phyloP scores from a whole-genome alignment of 92 coral and sea anemone species.

The Anthopleura xanthogrammica region DNA sequence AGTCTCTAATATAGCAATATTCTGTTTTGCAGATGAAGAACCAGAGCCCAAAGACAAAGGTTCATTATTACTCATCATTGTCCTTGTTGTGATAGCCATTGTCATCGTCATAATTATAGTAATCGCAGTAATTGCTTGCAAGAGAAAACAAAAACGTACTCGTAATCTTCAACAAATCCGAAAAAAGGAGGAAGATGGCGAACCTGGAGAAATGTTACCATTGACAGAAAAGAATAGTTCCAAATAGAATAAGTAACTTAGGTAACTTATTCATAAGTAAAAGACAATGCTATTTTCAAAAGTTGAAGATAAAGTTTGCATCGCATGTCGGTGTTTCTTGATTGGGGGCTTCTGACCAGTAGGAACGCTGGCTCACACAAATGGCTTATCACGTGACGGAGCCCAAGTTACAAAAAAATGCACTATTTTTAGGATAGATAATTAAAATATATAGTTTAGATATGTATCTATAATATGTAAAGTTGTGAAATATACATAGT shows the following conservation, averaged over 20 bases:
- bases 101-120: neutral
- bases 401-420: too few relatives aligned
- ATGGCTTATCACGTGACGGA: too few relatives aligned
- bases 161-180: constrained; percentile 1
- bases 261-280: neutral
- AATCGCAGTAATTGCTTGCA: neutral
- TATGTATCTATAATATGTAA: too few relatives aligned
- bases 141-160: neutral
- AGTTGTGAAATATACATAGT: too few relatives aligned
- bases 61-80: neutral
- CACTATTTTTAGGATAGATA: too few relatives aligned
- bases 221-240: neutral
- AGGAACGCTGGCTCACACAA: too few relatives aligned
- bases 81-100: neutral
- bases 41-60: neutral
- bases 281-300: neutral
- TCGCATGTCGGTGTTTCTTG: neutral
- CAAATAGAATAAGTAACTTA: neutral
- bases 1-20: neutral
- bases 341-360: too few relatives aligned
- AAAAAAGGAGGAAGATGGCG: neutral
- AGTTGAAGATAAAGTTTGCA: neutral
- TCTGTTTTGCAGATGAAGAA: neutral
- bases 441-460: too few relatives aligned
- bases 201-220: neutral